phyloP scores from a whole-genome alignment of 2,797 vertebrate genomes.

The Poeciliopsis presidionis region DNA sequence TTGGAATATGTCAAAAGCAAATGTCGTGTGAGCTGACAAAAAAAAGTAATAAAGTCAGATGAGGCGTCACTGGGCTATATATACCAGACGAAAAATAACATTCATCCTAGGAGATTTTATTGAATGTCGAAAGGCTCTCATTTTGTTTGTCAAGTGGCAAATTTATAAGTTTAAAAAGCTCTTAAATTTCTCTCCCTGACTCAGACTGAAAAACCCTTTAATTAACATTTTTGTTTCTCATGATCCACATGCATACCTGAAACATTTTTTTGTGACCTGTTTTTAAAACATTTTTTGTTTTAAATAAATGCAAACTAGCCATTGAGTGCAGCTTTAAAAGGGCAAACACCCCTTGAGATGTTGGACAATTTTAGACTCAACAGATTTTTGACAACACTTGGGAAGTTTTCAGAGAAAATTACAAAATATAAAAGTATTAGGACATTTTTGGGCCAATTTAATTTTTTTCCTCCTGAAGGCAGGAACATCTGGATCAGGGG shows the following conservation, averaged over 20 bases:
- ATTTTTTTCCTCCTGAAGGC: neutral
- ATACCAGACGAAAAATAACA: constrained; percentile 11
- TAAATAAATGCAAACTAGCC: neutral
- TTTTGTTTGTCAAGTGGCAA: neutral
- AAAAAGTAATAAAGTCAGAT: constrained; percentile 17
- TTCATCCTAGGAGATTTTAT: neutral
- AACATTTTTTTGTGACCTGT: neutral
- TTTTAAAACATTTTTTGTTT: neutral
- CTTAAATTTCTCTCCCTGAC: neutral
- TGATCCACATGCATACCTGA: neutral
- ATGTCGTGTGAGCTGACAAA: constrained; percentile 34
- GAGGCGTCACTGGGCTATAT: neutral
- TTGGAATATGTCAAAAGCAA: constrained; percentile 51
- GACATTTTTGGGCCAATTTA: neutral
- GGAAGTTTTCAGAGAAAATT: neutral
- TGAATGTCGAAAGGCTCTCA: neutral
- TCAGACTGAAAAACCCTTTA: constrained; percentile 6
- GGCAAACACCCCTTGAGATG: neutral
- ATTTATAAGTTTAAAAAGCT: constrained; percentile 10
- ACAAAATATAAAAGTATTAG: neutral
- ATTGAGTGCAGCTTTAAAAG: neutral
- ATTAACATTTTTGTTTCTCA: neutral
- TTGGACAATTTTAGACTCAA: neutral
- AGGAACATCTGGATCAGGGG: neutral
- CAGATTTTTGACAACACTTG: neutral